Percentiles rank a stretch among this genome's conserved stretches.
These are phyloP conservation scores for Ostrea denselamellosa DNA, from an alignment of 1,140 invertebrate genomes.

Conservation along the genomic window DNA sequence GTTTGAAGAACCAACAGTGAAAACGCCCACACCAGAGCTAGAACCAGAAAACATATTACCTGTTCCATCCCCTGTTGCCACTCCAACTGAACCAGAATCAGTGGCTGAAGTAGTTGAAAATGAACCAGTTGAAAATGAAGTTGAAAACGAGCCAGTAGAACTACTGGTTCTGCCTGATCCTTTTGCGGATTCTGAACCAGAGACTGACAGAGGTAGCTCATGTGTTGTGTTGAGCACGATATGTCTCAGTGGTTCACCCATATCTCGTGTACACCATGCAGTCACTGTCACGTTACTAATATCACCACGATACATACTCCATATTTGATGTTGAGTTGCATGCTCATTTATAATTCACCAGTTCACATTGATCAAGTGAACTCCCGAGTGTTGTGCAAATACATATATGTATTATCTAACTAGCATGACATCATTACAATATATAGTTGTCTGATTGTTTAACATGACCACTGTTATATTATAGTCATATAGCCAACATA, in stretches of 20 bases:
- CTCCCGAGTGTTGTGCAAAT: no score
- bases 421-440: no score
- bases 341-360: no score
- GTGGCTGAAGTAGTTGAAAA: not conserved
- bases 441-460: no score
- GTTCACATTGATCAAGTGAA: no score
- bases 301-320: no score
- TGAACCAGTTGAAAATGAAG: slow-evolving; percentile 2
- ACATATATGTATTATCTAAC: no score
- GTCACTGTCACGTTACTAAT: no score
- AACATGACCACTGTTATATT: no score
- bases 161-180: not conserved
- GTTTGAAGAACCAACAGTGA: not conserved
- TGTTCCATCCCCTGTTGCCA: not conserved
- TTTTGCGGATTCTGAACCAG: not conserved
- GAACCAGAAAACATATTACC: not conserved
- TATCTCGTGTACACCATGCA: not conserved
- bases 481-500: no score
- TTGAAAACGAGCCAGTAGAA: slow-evolving; percentile 13
- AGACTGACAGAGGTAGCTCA: slow-evolving; percentile 13
- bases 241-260: not conserved
- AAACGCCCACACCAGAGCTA: not conserved
- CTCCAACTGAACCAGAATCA: not conserved
- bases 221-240: slow-evolving; percentile 11
- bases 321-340: no score